phyloP scores from a whole-genome alignment of 2,888 invertebrate species.

The Noctua pronuba region DNA sequence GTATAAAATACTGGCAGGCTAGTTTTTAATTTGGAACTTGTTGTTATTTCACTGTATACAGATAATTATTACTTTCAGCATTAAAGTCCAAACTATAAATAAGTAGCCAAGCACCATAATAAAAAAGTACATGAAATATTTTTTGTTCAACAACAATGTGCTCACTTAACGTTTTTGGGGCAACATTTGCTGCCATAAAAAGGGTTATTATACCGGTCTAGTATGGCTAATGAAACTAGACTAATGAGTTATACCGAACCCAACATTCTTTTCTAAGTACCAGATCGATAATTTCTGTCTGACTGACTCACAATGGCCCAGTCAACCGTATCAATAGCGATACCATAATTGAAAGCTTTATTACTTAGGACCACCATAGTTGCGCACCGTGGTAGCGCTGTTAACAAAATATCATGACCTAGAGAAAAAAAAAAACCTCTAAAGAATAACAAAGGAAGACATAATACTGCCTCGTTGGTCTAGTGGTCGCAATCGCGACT shows the following conservation, averaged over 20 bases:
- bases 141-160: constrained; percentile 43
- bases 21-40: background rate
- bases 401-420: background rate
- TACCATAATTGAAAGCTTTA: constrained; percentile 55
- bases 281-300: constrained; percentile 40
- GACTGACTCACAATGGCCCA: constrained; percentile 51
- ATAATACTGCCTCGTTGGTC: background rate
- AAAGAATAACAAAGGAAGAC: background rate
- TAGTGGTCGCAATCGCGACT: background rate
- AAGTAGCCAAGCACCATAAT: constrained; percentile 35
- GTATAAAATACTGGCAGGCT: background rate
- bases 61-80: constrained; percentile 18
- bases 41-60: constrained; percentile 12
- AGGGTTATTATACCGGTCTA: constrained; percentile 38
- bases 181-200: constrained; percentile 39
- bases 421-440: background rate
- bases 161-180: constrained; percentile 38
- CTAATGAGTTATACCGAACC: constrained; percentile 37
- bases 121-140: constrained; percentile 38
- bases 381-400: too few relatives aligned
- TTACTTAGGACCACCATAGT: background rate
- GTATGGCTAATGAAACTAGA: constrained; percentile 26
- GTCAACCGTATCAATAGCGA: constrained; percentile 59
- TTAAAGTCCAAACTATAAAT: constrained; percentile 16
- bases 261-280: constrained; percentile 33